Conservation (phyloP, 2,888 invertebrate genomes). For the Xylocampa areola region DNA sequence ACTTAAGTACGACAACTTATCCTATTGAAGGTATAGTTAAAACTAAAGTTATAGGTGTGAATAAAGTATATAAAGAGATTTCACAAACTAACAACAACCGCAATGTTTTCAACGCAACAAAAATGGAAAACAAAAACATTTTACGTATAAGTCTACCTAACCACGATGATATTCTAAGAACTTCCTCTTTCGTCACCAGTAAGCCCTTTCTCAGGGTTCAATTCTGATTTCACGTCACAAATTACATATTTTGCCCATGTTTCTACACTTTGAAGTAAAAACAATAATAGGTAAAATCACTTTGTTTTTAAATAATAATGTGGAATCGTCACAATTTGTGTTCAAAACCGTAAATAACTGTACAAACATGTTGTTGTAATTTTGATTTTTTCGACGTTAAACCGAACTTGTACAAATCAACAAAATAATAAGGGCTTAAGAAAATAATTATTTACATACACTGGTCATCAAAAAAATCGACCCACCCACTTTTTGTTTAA, state of each 20-base stretch:
- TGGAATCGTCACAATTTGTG: constrained; percentile 6
- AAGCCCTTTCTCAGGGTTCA: not conserved
- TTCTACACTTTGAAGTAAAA: not conserved
- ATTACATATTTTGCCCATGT: not conserved
- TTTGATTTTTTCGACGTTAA: not conserved
- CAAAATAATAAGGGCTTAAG: too few species aligned
- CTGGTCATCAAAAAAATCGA: too few species aligned
- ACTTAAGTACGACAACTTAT: constrained; percentile 7
- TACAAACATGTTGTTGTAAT: not conserved
- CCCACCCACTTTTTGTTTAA: too few species aligned
- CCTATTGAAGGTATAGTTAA: constrained; percentile 1
- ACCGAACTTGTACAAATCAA: too few species aligned
- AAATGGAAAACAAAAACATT: constrained; percentile 12
- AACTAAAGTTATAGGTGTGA: not conserved
- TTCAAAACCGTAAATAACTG: not conserved
- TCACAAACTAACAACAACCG: constrained; percentile 2
- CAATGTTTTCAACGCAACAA: constrained; percentile 5
- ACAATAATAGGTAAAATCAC: not conserved
- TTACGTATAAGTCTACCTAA: not conserved
- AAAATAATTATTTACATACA: too few species aligned
- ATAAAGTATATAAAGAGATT: constrained; percentile 1
- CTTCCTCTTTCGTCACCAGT: constrained; percentile 4
- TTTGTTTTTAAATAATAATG: constrained; percentile 1
- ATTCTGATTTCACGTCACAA: not conserved
- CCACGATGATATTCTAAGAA: constrained; percentile 3